A percentile compares a stretch with the other conserved stretches of the same genome.
Evolutionary conservation across 2,113 vertebrate species (phyloP).

Genomic region (Acanthisitta chloris): DNA sequence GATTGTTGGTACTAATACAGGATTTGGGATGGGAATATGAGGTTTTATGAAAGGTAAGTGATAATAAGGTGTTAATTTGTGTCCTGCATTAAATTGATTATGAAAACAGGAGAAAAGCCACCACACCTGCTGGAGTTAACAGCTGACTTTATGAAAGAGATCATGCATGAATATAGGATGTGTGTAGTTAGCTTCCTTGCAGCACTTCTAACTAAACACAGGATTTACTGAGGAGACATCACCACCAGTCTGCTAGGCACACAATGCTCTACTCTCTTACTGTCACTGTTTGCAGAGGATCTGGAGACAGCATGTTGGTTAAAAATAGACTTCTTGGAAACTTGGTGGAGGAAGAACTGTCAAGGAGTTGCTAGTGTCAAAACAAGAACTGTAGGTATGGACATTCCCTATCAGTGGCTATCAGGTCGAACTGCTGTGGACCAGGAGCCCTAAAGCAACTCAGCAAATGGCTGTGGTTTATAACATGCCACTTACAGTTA

Average conservation of each 20-base stretch:
- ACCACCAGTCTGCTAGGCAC: not conserved
- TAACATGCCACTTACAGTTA: not conserved
- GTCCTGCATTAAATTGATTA: not conserved
- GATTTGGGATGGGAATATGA: not conserved
- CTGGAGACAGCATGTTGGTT: not conserved
- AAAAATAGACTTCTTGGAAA: not conserved
- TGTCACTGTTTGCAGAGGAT: not conserved
- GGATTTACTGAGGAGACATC: not conserved
- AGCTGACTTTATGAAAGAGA: not conserved
- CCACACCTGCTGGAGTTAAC: not conserved
- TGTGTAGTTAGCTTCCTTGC: not conserved
- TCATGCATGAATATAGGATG: not conserved
- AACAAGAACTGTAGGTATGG: not conserved
- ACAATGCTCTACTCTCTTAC: not conserved
- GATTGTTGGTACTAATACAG: not conserved
- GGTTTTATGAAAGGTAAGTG: not conserved
- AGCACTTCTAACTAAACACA: not conserved
- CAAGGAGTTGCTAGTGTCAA: too few species aligned
- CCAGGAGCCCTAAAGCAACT: not conserved
- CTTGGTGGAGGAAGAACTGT: too few species aligned
- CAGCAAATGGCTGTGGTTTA: not conserved
- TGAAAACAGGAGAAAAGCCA: not conserved
- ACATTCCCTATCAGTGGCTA: not conserved
- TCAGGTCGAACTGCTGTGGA: not conserved
- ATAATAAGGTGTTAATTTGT: not conserved